phyloP scores from a whole-genome alignment of 2,797 vertebrate species.

The Poecilia gillii region DNA sequence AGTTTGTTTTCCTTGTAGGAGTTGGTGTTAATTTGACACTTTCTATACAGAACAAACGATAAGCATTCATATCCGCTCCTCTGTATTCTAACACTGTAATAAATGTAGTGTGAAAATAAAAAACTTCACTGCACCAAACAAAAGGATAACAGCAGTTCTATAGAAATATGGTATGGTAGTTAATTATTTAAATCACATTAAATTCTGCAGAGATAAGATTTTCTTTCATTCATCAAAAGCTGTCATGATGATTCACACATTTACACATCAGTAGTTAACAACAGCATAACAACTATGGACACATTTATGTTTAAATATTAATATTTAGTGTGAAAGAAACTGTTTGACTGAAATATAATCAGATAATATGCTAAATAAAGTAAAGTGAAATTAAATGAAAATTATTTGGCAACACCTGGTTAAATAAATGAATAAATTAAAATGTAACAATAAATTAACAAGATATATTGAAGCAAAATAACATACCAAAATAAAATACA shows the following conservation, averaged over 20 bases:
- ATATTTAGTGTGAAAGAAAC: background rate
- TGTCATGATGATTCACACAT: background rate
- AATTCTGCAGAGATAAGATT: constrained; percentile 44
- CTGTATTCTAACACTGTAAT: background rate
- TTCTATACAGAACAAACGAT: constrained; percentile 23
- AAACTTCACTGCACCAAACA: constrained; percentile 6
- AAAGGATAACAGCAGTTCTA: constrained; percentile 21
- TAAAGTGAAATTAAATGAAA: background rate
- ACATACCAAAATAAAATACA: background rate
- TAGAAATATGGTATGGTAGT: constrained; percentile 40
- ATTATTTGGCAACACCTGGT: background rate
- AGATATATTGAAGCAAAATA: background rate
- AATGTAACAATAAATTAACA: background rate
- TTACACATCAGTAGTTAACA: background rate
- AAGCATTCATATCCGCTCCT: constrained; percentile 38
- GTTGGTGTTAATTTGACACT: constrained; percentile 19
- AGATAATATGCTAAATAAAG: no score
- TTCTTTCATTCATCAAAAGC: constrained; percentile 32
- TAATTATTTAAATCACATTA: constrained; percentile 60
- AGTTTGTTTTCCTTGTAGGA: constrained; percentile 19
- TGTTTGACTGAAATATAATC: background rate
- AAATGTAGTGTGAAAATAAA: constrained; percentile 7
- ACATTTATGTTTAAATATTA: background rate
- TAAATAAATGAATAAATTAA: no score
- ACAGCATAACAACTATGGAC: background rate